Percentiles rank a stretch among this genome's conserved stretches.
Conservation (phyloP, 2,797 vertebrate species). For the Gouania willdenowi region DNA sequence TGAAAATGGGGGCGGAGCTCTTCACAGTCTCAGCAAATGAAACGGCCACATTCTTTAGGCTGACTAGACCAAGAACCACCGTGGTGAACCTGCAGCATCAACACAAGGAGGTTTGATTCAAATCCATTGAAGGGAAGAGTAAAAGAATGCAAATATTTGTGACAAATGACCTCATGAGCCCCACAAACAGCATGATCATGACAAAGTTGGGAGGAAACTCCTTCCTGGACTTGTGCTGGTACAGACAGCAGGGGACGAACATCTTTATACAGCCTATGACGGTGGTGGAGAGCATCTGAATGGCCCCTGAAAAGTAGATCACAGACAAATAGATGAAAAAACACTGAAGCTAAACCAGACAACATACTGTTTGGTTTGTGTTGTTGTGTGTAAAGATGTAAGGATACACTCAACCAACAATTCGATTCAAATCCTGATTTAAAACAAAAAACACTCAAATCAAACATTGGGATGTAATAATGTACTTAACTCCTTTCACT, state of each 20-base stretch:
- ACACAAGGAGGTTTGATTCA: neutral
- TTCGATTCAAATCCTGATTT: no score
- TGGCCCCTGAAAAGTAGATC: constrained; percentile 74
- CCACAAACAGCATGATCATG: constrained; percentile 96
- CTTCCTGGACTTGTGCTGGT: constrained; percentile 86
- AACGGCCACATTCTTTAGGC: constrained; percentile 93
- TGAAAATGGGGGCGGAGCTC: constrained; percentile 95
- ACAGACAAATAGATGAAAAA: no score
- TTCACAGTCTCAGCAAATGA: constrained; percentile 97
- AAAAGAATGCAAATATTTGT: no score
- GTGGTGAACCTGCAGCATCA: constrained; percentile 82
- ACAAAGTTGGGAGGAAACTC: constrained; percentile 91
- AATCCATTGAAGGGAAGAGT: neutral
- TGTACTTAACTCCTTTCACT: no score
- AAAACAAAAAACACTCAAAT: no score
- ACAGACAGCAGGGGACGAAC: constrained; percentile 89
- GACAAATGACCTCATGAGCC: constrained; percentile 85
- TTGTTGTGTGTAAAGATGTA: no score
- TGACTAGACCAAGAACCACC: constrained; percentile 92
- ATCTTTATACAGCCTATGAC: constrained; percentile 90
- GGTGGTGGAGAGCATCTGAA: constrained; percentile 95
- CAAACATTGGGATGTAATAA: no score
- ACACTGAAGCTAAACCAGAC: no score
- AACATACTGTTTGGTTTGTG: no score
- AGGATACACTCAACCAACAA: no score